phyloP scores from a whole-genome alignment of 2,888 invertebrate species.

The Ptycholaimellus sp. region DNA sequence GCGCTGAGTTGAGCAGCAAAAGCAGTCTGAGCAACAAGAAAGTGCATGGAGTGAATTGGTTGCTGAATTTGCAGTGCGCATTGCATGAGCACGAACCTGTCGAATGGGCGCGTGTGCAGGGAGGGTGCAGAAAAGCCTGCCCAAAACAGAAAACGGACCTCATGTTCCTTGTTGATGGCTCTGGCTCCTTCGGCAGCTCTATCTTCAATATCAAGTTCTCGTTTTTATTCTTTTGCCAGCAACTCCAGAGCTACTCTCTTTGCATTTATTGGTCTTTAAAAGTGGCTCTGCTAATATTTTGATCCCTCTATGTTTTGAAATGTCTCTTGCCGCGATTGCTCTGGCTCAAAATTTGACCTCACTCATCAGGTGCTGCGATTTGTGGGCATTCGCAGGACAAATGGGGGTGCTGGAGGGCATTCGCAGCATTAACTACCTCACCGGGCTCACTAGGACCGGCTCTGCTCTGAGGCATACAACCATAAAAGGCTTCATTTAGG shows the following conservation, averaged over 20 bases:
- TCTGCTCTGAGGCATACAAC: constrained; percentile 25
- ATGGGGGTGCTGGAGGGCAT: constrained; percentile 10
- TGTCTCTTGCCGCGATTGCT: background rate
- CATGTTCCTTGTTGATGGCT: constrained; percentile 24
- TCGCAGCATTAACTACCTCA: constrained; percentile 17
- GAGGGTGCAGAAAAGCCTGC: constrained; percentile 23
- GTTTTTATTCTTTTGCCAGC: too few relatives aligned
- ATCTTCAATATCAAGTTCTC: constrained; percentile 22
- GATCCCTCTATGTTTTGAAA: background rate
- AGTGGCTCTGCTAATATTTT: background rate
- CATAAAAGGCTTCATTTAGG: constrained; percentile 22
- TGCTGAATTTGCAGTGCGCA: too few relatives aligned
- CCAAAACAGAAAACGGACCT: constrained; percentile 23
- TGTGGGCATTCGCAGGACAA: constrained; percentile 9
- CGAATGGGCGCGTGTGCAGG: constrained; percentile 24
- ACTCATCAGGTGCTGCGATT: constrained; percentile 16
- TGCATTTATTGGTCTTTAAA: too few relatives aligned
- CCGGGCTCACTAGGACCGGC: constrained; percentile 23
- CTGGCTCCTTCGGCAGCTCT: constrained; percentile 24
- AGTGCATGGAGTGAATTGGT: too few relatives aligned
- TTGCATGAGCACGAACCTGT: constrained; percentile 18
- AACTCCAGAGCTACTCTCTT: too few relatives aligned
- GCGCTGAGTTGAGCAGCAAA: too few relatives aligned
- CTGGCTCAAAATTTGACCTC: background rate
- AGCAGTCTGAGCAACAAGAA: too few relatives aligned